Conservation (phyloP, 2,113 vertebrate species). For the Leptodactylus fuscus region DNA sequence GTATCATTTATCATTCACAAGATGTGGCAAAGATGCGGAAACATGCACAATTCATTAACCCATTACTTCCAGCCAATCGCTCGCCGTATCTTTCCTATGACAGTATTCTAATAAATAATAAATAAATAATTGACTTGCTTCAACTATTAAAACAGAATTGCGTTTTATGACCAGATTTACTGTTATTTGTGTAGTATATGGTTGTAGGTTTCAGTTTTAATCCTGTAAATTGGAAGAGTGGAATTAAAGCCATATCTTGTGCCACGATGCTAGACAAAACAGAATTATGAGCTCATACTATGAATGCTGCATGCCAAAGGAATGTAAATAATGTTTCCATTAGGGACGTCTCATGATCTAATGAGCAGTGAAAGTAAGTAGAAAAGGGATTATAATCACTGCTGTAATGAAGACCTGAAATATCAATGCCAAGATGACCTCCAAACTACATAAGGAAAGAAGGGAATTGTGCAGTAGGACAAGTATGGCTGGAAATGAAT, state of each 20-base stretch:
- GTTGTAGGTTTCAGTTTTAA: neutral
- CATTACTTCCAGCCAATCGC: neutral
- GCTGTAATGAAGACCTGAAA: constrained; percentile 4
- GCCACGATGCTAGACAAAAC: constrained; percentile 18
- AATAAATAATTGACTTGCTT: neutral
- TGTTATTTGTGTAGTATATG: constrained; percentile 19
- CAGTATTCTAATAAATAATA: neutral
- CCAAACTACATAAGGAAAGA: neutral
- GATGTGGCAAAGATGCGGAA: neutral
- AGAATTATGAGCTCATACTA: constrained; percentile 11
- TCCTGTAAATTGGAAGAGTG: no score
- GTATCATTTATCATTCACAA: neutral
- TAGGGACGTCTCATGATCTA: constrained; percentile 16
- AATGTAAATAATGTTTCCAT: constrained; percentile 39
- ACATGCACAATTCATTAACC: neutral
- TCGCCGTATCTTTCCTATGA: neutral
- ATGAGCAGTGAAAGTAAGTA: constrained; percentile 38
- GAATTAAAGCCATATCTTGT: constrained; percentile 10
- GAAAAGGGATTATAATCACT: constrained; percentile 28
- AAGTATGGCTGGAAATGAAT: neutral
- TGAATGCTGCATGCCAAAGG: neutral
- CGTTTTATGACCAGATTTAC: constrained; percentile 7
- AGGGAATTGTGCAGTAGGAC: neutral
- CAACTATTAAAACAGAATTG: neutral
- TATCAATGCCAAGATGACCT: neutral